A percentile compares a stretch with the other conserved stretches of the same genome.
These are phyloP conservation scores for Anguilla rostrata DNA, from an alignment of 2,113 vertebrate species.

Conservation along the genomic window DNA sequence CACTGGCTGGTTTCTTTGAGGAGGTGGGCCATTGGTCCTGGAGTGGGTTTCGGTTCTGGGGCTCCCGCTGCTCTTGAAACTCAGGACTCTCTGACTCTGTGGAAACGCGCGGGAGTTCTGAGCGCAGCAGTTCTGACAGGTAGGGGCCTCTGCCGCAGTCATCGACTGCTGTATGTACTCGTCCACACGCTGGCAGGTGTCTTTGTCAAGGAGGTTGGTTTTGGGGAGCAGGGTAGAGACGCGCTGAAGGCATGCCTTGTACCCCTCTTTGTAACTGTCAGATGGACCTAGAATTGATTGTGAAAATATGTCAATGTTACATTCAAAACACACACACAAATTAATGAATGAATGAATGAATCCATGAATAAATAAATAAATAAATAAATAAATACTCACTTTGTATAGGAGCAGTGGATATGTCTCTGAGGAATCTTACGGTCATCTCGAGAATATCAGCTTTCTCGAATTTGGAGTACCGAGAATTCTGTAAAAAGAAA, in stretches of 20 bases:
- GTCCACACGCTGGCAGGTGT: slow-evolving; percentile 51
- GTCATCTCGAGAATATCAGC: slow-evolving; percentile 91
- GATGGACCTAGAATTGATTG: slow-evolving; percentile 40
- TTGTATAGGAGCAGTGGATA: slow-evolving; percentile 61
- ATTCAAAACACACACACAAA: not conserved
- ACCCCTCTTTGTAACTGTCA: slow-evolving; percentile 65
- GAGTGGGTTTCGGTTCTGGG: not conserved
- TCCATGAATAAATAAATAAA: not conserved
- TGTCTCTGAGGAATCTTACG: slow-evolving; percentile 80
- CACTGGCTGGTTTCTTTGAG: not conserved
- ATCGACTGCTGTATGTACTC: slow-evolving; percentile 53
- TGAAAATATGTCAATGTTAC: slow-evolving; percentile 24
- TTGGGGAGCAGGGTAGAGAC: slow-evolving; percentile 57
- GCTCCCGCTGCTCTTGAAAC: slow-evolving; percentile 11
- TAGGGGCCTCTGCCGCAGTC: slow-evolving; percentile 9
- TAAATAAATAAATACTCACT: slow-evolving; percentile 57
- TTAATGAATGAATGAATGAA: not conserved
- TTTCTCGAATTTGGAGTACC: slow-evolving; percentile 85
- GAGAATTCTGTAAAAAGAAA: slow-evolving; percentile 63
- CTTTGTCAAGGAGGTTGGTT: slow-evolving; percentile 47
- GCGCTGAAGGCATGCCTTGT: slow-evolving; percentile 62
- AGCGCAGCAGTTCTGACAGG: slow-evolving; percentile 36
- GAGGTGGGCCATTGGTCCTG: not conserved
- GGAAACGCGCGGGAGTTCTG: slow-evolving; percentile 31
- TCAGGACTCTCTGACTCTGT: slow-evolving; percentile 29